These are phyloP conservation scores for Brachionus manjavacas DNA, from an alignment of 1,140 invertebrate species.

Conservation along the genomic window DNA sequence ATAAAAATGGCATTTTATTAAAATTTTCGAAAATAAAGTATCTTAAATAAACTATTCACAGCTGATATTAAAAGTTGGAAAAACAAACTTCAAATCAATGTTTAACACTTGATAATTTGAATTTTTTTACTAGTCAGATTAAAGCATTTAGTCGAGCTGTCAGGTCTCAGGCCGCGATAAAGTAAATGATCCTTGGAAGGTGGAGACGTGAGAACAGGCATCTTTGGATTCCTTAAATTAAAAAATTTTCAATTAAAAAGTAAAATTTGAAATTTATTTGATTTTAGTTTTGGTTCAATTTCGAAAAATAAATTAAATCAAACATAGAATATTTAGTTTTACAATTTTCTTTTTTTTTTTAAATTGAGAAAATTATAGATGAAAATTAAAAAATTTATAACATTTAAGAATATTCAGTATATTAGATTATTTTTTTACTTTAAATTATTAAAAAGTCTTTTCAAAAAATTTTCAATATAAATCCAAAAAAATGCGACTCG, in stretches of 20 bases:
- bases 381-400: no score
- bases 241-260: not conserved
- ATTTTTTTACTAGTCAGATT: slow-evolving; percentile 28
- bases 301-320: no score
- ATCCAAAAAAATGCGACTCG: no score
- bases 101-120: not conserved
- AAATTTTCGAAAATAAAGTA: not conserved
- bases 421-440: no score
- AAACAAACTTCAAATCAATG: not conserved
- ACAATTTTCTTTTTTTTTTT: no score
- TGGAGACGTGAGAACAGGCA: slow-evolving; percentile 1
- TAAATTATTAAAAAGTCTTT: no score
- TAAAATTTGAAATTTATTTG: no score
- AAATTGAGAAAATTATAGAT: no score
- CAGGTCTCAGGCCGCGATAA: not conserved
- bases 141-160: not conserved
- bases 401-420: no score
- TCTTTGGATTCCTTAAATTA: not conserved
- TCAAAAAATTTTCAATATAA: no score
- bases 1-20: not conserved
- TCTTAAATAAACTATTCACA: not conserved
- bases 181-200: slow-evolving; percentile 19
- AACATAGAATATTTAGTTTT: no score
- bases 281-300: no score
- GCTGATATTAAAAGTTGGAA: not conserved